Base-by-base conservation (phyloP, 2,797 vertebrate genomes). In the Tamandua tetradactyla region DNA sequence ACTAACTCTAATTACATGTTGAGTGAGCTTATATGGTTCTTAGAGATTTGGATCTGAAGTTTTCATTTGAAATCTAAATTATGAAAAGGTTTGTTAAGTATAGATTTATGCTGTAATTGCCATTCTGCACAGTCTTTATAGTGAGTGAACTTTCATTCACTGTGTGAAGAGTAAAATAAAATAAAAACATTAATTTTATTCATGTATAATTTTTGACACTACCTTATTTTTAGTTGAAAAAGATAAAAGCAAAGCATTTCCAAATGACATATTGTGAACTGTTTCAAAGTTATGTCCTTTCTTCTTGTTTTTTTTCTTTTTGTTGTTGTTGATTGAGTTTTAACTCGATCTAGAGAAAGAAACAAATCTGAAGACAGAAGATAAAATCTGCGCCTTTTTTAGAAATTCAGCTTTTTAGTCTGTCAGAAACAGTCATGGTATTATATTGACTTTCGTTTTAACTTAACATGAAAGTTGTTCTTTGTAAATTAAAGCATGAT, bases 131-230 rank as follows among this genome's bases (percentile, higher is more conserved):
- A 55, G 37, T 52, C 68, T 74, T 49, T 59, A 82, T 22, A 40
- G n/a, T 64, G 85, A 89, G 37, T 61, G 84, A 35, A 87, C 62
- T 93, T 93, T 91, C 37, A 49, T 87, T 85, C 47, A 25, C 76
- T 95, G 42, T 93, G 72, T 93, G 52, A 91, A 95, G 47, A 76
- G 37, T 44, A 95, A 84, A 94, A 49, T 42, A 83, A 79, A 94
- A 89, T 93, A 85, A 87, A 95, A 74, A n/a, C n/a, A 35, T 47
- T 92, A 61, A 79, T 68, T 93, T 86, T 83, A 87, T 82, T 93
- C 30, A 5, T 44, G 20, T 78, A 8, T 27, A 83, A 55, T 83
- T 64, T 30, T 88, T 84, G 69, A 5, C 80, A 94, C 68, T 83
- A 87, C 89, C 44, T 64, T 75, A 66, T 83, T 96, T 86, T 71